Conservation (phyloP, 2,797 vertebrate genomes). For the Salmo trutta region DNA sequence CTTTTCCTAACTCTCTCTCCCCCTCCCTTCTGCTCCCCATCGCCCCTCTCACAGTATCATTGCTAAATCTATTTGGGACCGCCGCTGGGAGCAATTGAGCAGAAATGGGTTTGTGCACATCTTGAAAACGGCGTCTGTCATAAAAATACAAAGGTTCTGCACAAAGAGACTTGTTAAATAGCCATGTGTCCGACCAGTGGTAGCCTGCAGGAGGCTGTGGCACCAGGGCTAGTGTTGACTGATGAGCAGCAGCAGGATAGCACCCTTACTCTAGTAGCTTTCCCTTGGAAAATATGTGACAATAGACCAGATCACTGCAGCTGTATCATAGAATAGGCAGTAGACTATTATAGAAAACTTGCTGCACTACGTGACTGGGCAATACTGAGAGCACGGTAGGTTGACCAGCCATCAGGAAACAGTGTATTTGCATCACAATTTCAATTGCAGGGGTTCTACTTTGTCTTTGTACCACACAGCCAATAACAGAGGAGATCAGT, state of each 20-base stretch:
- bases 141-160: constrained; percentile 75
- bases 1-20: constrained; percentile 16
- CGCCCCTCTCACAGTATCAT: constrained; percentile 72
- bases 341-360: constrained; percentile 20
- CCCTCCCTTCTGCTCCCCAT: constrained; percentile 54
- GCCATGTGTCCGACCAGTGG: constrained; percentile 47
- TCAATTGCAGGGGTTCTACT: constrained; percentile 32
- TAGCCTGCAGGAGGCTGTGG: constrained; percentile 57
- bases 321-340: neutral
- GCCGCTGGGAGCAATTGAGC: constrained; percentile 80
- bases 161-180: constrained; percentile 76
- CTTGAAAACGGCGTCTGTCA: constrained; percentile 77
- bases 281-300: no score
- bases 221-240: constrained; percentile 61
- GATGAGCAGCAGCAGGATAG: constrained; percentile 59
- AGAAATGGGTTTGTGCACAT: constrained; percentile 80
- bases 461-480: constrained; percentile 26
- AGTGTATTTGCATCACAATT: constrained; percentile 47
- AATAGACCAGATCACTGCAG: no score
- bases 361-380: neutral
- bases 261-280: no score
- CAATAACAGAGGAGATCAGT: constrained; percentile 39
- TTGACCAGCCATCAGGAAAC: constrained; percentile 33
- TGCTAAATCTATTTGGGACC: constrained; percentile 81
- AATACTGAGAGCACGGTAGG: constrained; percentile 34